Percentiles rank a stretch among this genome's conserved stretches.
Conservation (phyloP, 2,888 invertebrate genomes). For the Liposcelis brunnea region DNA sequence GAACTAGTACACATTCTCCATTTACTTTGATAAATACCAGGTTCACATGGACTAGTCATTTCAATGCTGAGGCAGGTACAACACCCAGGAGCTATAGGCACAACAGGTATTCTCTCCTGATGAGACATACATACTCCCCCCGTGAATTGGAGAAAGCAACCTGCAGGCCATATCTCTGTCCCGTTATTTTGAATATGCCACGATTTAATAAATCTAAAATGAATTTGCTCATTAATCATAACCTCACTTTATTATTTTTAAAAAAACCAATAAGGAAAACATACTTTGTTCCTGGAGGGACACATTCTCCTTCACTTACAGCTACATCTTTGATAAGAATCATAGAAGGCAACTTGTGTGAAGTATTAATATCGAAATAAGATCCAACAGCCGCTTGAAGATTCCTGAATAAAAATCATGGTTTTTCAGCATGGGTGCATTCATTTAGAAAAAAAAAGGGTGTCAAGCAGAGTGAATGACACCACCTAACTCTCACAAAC, state of each 20-base stretch:
- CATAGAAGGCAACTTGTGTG: conserved; percentile 59
- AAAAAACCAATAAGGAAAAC: too few relatives aligned
- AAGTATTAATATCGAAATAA: conserved; percentile 76
- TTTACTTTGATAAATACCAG: conserved; percentile 67
- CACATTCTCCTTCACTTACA: conserved; percentile 57
- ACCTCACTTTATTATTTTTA: too few relatives aligned
- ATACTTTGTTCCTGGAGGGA: conserved; percentile 45
- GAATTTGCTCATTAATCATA: too few relatives aligned
- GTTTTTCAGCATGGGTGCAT: too few relatives aligned
- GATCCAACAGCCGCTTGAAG: conserved; percentile 90
- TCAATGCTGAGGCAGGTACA: conserved; percentile 58
- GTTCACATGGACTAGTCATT: conserved; percentile 56
- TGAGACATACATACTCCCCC: conserved; percentile 46
- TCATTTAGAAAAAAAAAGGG: too few relatives aligned
- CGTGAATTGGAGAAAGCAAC: conserved; percentile 58
- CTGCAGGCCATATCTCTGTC: conserved; percentile 70
- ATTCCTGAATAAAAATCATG: conserved; percentile 53
- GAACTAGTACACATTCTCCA: conserved; percentile 79
- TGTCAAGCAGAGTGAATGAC: conserved; percentile 9
- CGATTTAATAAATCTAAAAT: conserved; percentile 59
- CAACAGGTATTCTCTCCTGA: conserved; percentile 39
- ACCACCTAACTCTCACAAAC: conserved; percentile 7
- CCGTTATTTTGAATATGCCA: conserved; percentile 85
- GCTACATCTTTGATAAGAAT: conserved; percentile 54
- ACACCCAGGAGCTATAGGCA: conserved; percentile 57